phyloP scores from a whole-genome alignment of 2,888 invertebrate species.

The Drosophila picticornis region DNA sequence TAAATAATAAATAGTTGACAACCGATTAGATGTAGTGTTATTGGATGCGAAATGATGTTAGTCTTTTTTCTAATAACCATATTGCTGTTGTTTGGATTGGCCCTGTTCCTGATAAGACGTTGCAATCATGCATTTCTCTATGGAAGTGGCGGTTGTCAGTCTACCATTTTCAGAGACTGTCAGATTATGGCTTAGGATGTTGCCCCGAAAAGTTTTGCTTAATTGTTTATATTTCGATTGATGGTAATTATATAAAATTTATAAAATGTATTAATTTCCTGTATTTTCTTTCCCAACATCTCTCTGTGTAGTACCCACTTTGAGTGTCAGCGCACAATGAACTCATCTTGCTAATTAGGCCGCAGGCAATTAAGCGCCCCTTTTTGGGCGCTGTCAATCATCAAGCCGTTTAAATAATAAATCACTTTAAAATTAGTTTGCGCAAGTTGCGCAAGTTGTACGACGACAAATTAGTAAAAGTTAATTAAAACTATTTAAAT shows the following conservation, averaged over 20 bases:
- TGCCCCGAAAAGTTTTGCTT: not conserved
- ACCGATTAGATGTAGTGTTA: conserved; percentile 10
- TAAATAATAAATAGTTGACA: too few relatives aligned
- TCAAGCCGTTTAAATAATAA: conserved; percentile 78
- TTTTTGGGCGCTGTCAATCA: conserved; percentile 71
- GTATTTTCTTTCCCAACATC: not conserved
- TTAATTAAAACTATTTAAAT: conserved; percentile 82
- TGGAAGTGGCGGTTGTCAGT: conserved; percentile 53
- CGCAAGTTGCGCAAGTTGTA: conserved; percentile 63
- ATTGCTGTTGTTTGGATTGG: not conserved
- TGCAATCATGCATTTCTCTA: conserved; percentile 49
- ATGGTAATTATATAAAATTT: not conserved
- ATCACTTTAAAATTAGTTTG: conserved; percentile 81
- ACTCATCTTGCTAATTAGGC: conserved; percentile 67
- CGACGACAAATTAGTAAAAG: conserved; percentile 69
- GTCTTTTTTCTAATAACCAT: not conserved
- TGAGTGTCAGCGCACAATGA: conserved; percentile 15
- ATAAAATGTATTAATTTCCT: too few relatives aligned
- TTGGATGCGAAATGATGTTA: not conserved
- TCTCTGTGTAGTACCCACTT: not conserved
- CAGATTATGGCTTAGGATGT: conserved; percentile 29
- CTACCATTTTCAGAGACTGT: conserved; percentile 37
- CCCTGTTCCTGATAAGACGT: conserved; percentile 35
- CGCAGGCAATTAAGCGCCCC: conserved; percentile 53
- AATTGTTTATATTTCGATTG: not conserved